Base-by-base conservation (phyloP, 2,113 vertebrate species). In the Pelecanoides urinatrix region DNA sequence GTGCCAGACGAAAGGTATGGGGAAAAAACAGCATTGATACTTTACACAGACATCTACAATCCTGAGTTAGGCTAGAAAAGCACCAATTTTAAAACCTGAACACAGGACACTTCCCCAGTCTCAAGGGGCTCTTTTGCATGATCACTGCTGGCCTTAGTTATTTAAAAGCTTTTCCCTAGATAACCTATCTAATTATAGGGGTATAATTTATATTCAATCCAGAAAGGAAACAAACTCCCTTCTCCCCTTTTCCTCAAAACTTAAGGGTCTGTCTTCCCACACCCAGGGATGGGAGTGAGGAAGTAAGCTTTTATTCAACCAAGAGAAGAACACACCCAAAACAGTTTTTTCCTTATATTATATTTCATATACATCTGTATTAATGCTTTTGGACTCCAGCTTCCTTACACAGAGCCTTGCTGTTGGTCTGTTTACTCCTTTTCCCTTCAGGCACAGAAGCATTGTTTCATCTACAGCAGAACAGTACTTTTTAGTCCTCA, bases 291-390 rank as follows among this genome's bases (percentile, higher is more conserved):
- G 26, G 30, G 36, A 95, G 67, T 10, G 15, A 94, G 79, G 83
- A 90, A 94, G 65, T 70, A 56, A 79, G 36, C 52, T 92, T 66
- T 85, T 52, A 63, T 91, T 92, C 89, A 92, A n/a, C 17, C 45
- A 80, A 70, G 36, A 83, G 14, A 86, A 25, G 92, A 96, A 90
- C 90, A 87, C 77, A 74, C 81, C 87, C 96, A 4, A 81, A 95
- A 70, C 42, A 77, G 29, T 86, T 94, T 93, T 91, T 91, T 88
- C 88, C 88, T 58, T 73, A 79, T 29, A 91, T 94, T 92, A 74
- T 92, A 26, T 72, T 85, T 90, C 42, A 67, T 34, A 90, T 61
- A 63, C 36, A 76, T 90, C 59, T 67, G 52, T 62, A 65, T 42
- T 74, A 70, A 79, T 56, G 63, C 68, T 86, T 88, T 44, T 25